Evolutionary conservation across 2,888 invertebrate species (phyloP).

Genomic region (Mimas tiliae): DNA sequence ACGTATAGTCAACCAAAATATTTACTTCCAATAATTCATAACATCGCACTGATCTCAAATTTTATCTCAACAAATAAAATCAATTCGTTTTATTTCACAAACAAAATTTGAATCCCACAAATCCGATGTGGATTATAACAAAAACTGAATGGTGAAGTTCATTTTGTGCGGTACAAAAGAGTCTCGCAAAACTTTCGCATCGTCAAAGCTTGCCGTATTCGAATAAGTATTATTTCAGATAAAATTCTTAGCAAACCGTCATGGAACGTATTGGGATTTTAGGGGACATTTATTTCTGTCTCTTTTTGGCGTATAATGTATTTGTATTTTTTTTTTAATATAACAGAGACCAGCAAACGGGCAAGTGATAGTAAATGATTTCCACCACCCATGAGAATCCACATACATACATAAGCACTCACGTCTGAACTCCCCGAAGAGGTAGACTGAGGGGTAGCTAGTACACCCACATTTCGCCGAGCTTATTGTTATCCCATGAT

Average conservation of each 20-base stretch:
- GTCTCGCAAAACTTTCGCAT: conserved; percentile 25
- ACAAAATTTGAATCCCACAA: conserved; percentile 25
- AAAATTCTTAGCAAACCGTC: conserved; percentile 9
- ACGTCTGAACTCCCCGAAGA: no score
- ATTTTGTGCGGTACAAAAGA: conserved; percentile 26
- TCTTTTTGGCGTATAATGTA: no score
- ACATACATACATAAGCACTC: no score
- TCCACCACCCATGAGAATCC: no score
- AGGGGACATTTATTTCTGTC: no score
- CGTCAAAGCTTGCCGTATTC: conserved; percentile 27
- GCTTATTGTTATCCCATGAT: no score
- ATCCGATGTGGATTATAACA: conserved; percentile 28
- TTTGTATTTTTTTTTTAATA: no score
- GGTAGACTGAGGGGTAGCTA: no score
- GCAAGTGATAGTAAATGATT: no score
- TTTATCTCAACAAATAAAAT: conserved; percentile 21
- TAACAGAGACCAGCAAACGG: no score
- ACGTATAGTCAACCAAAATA: no score
- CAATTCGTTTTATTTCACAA: conserved; percentile 25
- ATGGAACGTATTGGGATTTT: neutral
- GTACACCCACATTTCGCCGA: no score
- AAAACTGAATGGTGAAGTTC: conserved; percentile 26
- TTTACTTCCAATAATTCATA: neutral
- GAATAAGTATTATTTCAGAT: conserved; percentile 26
- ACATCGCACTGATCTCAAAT: neutral